Evolutionary conservation across 2,888 invertebrate genomes (phyloP).

Genomic region (Eristalis arbustorum): DNA sequence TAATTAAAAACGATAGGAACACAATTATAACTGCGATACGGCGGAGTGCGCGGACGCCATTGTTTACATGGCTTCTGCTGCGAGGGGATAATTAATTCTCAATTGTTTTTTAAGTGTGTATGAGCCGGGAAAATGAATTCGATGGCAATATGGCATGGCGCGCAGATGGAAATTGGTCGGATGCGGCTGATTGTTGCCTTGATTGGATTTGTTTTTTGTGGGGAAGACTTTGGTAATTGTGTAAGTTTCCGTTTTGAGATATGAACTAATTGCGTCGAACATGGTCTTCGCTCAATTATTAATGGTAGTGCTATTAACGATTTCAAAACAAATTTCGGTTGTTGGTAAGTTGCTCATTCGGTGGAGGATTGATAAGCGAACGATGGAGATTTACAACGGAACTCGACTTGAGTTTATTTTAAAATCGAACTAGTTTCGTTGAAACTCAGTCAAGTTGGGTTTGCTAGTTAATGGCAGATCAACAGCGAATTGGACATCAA

Average conservation of each 20-base stretch:
- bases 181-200: slow-evolving; percentile 3
- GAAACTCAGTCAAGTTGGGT: no score
- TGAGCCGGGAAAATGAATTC: slow-evolving; percentile 11
- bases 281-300: slow-evolving; percentile 23
- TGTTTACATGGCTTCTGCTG: slow-evolving; percentile 5
- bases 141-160: slow-evolving; percentile 4
- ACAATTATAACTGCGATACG: slow-evolving; percentile 52
- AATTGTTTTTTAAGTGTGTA: slow-evolving; percentile 68
- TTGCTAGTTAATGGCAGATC: no score
- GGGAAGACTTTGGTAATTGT: slow-evolving; percentile 38
- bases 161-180: slow-evolving; percentile 16
- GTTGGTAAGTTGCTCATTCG: not conserved
- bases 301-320: slow-evolving; percentile 36
- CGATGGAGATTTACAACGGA: not conserved
- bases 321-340: slow-evolving; percentile 1
- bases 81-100: slow-evolving; percentile 60
- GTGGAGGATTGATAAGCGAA: not conserved
- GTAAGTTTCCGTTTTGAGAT: slow-evolving; percentile 53
- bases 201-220: not conserved
- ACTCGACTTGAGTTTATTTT: no score
- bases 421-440: no score
- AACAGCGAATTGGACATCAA: no score
- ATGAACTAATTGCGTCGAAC: slow-evolving; percentile 31
- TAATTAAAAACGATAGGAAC: slow-evolving; percentile 35
- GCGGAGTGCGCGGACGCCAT: slow-evolving; percentile 29